A percentile compares a stretch with the other conserved stretches of the same genome.
These are phyloP conservation scores for Petaurus breviceps DNA, from an alignment of 2,113 vertebrate species.

Conservation along the genomic window DNA sequence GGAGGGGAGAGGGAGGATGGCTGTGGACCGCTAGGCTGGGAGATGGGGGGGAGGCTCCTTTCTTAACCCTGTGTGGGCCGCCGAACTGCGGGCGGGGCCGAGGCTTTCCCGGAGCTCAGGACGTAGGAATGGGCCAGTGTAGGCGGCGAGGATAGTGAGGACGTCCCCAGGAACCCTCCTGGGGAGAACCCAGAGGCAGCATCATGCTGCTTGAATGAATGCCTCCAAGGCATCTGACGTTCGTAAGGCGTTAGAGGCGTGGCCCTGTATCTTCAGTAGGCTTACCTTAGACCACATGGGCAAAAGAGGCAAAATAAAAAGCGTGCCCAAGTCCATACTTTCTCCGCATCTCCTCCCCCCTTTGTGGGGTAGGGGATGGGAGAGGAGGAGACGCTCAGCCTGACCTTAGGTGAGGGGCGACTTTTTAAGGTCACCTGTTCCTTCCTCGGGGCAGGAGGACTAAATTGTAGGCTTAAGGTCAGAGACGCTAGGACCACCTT, in stretches of 20 bases:
- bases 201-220: too few relatives aligned
- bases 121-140: background rate
- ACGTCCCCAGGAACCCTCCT: background rate
- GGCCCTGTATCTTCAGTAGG: too few relatives aligned
- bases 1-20: background rate
- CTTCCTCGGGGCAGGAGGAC: background rate
- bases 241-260: background rate
- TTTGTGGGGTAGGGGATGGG: background rate
- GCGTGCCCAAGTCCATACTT: background rate
- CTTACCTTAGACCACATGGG: background rate
- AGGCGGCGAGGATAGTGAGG: background rate
- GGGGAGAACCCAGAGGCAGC: too few relatives aligned
- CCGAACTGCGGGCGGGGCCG: background rate
- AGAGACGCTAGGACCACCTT: background rate
- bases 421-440: background rate
- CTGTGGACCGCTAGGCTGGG: background rate
- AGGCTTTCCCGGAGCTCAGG: background rate
- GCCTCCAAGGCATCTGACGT: too few relatives aligned
- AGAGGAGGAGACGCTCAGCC: background rate
- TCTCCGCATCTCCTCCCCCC: background rate
- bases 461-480: background rate
- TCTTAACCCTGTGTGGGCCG: conserved; percentile 29
- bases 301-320: too few relatives aligned
- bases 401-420: background rate
- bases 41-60: background rate